Evolutionary conservation across 2,888 invertebrate species (phyloP).

Genomic region (Eupelmus urozonus): DNA sequence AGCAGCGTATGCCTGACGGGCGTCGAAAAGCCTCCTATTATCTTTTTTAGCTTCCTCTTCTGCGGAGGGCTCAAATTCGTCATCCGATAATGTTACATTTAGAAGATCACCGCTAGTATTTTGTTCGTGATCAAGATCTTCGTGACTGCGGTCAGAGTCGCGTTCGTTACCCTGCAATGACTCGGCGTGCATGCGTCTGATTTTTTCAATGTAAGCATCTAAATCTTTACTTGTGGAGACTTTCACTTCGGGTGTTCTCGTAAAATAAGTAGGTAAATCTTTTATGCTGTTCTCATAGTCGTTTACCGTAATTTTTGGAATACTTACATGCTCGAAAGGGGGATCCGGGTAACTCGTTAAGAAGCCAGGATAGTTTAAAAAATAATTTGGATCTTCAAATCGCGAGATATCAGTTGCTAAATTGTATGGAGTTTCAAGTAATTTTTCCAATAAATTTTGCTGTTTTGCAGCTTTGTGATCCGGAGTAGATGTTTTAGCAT

Average conservation of each 20-base stretch:
- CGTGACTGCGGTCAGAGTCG: conserved; percentile 61
- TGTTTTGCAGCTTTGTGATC: neutral
- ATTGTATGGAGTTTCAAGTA: too few species aligned
- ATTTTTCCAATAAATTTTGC: too few species aligned
- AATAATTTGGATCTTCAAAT: neutral
- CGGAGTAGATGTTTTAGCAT: conserved; percentile 6
- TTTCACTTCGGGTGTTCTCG: neutral
- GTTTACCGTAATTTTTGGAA: neutral
- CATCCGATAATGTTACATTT: conserved; percentile 70
- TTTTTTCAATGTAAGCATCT: conserved; percentile 70
- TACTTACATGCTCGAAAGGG: neutral
- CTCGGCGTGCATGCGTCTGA: conserved; percentile 65
- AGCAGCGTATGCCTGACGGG: conserved; percentile 9
- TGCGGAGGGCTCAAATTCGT: conserved; percentile 60
- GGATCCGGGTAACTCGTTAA: conserved; percentile 2
- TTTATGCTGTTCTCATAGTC: neutral
- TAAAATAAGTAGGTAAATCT: neutral
- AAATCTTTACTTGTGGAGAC: conserved; percentile 65
- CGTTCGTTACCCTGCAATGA: neutral
- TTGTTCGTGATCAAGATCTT: conserved; percentile 70
- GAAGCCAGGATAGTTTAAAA: neutral
- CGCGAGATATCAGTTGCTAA: too few species aligned
- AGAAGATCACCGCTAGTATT: conserved; percentile 72
- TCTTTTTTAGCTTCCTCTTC: conserved; percentile 60
- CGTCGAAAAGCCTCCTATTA: neutral